phyloP scores from a whole-genome alignment of 92 coral and sea anemone species.

The Paramuricea clavata region DNA sequence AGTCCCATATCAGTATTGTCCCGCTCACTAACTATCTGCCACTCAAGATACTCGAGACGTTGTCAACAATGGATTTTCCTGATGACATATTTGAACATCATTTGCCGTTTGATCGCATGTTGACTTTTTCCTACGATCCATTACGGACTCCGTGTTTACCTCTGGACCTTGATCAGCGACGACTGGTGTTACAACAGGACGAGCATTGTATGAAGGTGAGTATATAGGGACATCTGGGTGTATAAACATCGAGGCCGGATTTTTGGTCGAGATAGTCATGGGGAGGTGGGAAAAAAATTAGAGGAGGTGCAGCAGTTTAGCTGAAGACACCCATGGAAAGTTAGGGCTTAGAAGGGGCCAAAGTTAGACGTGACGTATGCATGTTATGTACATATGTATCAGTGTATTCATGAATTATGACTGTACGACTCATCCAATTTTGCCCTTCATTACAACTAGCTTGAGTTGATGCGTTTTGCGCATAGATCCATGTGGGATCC shows the following conservation, averaged over 20 bases:
- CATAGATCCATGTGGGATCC: conserved; percentile 2
- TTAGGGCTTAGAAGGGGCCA: too few species aligned
- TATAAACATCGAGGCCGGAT: too few species aligned
- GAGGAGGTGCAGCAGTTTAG: too few species aligned
- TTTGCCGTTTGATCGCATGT: conserved; percentile 86
- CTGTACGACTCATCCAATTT: too few species aligned
- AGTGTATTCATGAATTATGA: too few species aligned
- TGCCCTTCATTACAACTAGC: too few species aligned
- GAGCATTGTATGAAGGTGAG: not conserved
- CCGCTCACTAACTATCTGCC: conserved; percentile 87
- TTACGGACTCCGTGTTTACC: conserved; percentile 82
- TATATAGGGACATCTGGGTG: not conserved
- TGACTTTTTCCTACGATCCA: conserved; percentile 91
- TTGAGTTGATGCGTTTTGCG: not conserved
- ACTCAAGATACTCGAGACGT: conserved; percentile 75
- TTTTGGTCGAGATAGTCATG: too few species aligned
- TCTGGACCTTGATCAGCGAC: conserved; percentile 77
- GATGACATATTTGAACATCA: conserved; percentile 86
- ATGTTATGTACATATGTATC: too few species aligned
- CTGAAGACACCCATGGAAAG: too few species aligned
- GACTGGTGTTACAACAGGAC: conserved; percentile 51
- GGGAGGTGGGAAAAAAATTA: too few species aligned
- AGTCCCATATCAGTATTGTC: conserved; percentile 92
- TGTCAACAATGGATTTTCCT: conserved; percentile 82
- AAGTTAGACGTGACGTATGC: too few species aligned